Percentiles rank a stretch among this genome's conserved stretches.
These are phyloP conservation scores for Orthonyx spaldingii DNA, from an alignment of 2,113 vertebrate genomes.

Conservation along the genomic window DNA sequence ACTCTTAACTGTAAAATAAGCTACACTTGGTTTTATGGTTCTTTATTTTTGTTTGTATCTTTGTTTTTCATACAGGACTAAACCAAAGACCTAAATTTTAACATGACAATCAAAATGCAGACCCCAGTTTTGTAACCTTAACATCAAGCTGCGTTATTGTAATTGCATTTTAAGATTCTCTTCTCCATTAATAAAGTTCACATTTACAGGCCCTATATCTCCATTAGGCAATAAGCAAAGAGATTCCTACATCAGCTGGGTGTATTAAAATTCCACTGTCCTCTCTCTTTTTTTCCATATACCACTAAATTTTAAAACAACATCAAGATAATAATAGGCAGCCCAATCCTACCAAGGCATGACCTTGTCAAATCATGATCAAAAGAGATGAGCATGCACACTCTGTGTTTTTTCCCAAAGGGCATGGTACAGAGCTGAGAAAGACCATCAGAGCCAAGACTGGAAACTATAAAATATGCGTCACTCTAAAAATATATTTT, in stretches of 20 bases:
- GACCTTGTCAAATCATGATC: slow-evolving; percentile 46
- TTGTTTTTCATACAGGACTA: neutral
- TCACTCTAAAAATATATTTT: neutral
- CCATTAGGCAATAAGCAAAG: neutral
- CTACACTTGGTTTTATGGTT: neutral
- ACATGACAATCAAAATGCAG: neutral
- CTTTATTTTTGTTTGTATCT: neutral
- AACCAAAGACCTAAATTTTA: neutral
- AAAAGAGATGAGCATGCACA: slow-evolving; percentile 15
- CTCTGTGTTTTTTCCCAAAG: slow-evolving; percentile 1
- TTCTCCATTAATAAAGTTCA: neutral
- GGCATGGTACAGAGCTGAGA: neutral
- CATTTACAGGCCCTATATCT: neutral
- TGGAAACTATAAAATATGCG: neutral
- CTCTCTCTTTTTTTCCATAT: neutral
- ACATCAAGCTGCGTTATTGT: neutral
- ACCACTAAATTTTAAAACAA: slow-evolving; percentile 8
- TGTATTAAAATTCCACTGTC: neutral
- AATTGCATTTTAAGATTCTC: neutral
- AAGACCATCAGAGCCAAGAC: neutral
- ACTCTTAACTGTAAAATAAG: neutral
- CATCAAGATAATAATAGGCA: slow-evolving; percentile 34
- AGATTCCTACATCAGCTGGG: neutral
- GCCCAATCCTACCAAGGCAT: neutral
- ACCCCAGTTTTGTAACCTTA: neutral